Percentiles rank a stretch among this genome's conserved stretches.
phyloP scores from a whole-genome alignment of 1,140 invertebrate species.

The Scaptomyza montana region DNA sequence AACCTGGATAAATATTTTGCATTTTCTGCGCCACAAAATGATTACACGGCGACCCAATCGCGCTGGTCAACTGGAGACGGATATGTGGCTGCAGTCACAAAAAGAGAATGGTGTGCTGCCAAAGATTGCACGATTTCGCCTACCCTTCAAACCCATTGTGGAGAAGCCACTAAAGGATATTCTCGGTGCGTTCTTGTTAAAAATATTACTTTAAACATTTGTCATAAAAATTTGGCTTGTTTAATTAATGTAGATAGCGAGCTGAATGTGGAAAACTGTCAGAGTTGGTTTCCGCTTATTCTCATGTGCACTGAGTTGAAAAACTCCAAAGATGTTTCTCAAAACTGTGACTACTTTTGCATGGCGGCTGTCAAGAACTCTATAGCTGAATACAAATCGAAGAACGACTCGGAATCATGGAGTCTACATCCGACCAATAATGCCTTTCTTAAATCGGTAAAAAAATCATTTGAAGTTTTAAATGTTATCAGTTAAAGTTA shows the following conservation, averaged over 20 bases:
- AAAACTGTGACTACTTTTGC: conserved; percentile 76
- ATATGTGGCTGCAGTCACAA: conserved; percentile 77
- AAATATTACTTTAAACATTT: background rate
- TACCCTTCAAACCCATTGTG: conserved; percentile 77
- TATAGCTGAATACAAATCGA: conserved; percentile 73
- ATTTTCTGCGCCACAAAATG: conserved; percentile 82
- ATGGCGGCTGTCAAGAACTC: conserved; percentile 83
- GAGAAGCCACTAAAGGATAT: conserved; percentile 77
- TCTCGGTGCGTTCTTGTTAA: conserved; percentile 48
- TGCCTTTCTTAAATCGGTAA: conserved; percentile 78
- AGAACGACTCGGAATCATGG: conserved; percentile 71
- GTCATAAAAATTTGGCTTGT: too few species aligned
- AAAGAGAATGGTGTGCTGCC: conserved; percentile 73
- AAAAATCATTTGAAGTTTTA: background rate
- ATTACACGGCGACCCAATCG: conserved; percentile 63
- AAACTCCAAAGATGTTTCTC: conserved; percentile 61
- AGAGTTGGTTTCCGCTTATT: conserved; percentile 81
- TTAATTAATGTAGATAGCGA: conserved; percentile 56
- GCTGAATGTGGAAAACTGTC: conserved; percentile 79
- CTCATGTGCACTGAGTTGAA: conserved; percentile 74
- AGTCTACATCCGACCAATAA: conserved; percentile 79
- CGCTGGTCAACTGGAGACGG: conserved; percentile 72
- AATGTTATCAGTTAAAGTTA: background rate
- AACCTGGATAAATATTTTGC: conserved; percentile 74
- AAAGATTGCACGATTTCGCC: conserved; percentile 75